Base-by-base conservation (phyloP, 2,888 invertebrate species). In the Pogonocherus hispidulus region DNA sequence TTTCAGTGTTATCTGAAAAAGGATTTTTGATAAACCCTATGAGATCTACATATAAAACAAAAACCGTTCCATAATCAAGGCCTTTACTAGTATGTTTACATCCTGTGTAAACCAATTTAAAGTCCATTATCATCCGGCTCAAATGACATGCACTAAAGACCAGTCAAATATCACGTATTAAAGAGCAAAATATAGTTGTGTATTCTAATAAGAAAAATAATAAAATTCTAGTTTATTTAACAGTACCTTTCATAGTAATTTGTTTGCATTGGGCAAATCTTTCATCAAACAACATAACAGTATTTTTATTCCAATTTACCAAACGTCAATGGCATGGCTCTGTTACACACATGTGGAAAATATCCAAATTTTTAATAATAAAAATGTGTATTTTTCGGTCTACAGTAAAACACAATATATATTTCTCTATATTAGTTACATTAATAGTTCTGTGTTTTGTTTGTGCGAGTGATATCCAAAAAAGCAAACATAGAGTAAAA, bases 401-500 rank as follows among this genome's bases (percentile, higher is more conserved):
- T 9, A 27, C 9, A 23, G 22, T 37, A 16, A 59, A 16, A 20
- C 23, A 55, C 18, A 35, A 3, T 14, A 32, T 16, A 47, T 41
- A 46, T 11, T 16, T 22, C 23, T 20, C 23, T 2, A 3, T 67
- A 23, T 49, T 63, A 16, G 49, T 70, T 44, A 46, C 67, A 16
- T 35, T 67, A 1, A 1, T 62, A 16, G 32, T 67, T 11, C 16
- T 67, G 20, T 65, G 51, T 66, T 63, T 57, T 47, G 19, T 67
- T 6, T 63, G 64, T 57, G 63, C 44, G 2, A 72, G 56, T 11
- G 56, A 67, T 27, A 67, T 63, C 51, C 64, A 69, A 5, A 68
- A 75, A 47, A 37, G 71, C 5, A 79, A 77, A 71, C 78, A 79
- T 57, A 76, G 84, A 35, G 79, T 83, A 1, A 83, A 81, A 64